Conservation (phyloP, 2,888 invertebrate genomes). For the Ichneumoninae sp. region DNA sequence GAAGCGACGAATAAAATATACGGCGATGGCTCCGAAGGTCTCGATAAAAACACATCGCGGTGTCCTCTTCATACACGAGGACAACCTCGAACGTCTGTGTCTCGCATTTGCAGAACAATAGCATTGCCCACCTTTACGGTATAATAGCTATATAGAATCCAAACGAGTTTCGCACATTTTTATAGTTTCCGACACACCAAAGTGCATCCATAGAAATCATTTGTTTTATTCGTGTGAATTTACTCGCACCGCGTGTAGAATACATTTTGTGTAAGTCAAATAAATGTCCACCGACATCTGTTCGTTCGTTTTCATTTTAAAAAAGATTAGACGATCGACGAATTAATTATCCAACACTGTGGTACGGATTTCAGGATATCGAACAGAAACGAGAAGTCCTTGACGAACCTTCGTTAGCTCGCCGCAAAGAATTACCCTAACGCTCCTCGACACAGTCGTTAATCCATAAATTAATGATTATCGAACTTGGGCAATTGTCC, state of each 20-base stretch:
- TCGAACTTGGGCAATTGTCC: conserved; percentile 2
- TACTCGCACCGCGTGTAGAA: neutral
- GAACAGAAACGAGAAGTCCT: neutral
- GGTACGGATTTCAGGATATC: conserved; percentile 29
- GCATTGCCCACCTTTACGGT: neutral
- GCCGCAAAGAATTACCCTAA: neutral
- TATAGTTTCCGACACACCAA: neutral
- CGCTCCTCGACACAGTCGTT: neutral
- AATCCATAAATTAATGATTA: conserved; percentile 2
- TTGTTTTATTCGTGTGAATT: neutral
- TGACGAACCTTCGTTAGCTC: neutral
- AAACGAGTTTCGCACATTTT: conserved; percentile 2
- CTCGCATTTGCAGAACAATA: conserved; percentile 1
- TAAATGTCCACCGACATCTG: neutral
- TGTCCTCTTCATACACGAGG: conserved; percentile 37
- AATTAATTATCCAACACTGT: conserved; percentile 15
- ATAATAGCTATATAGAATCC: neutral
- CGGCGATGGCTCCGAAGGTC: conserved; percentile 64
- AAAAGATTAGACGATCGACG: neutral
- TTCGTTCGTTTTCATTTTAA: neutral
- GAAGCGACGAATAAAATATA: conserved; percentile 63
- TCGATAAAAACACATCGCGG: conserved; percentile 60
- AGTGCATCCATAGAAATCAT: neutral
- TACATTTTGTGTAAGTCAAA: neutral
- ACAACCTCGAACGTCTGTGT: conserved; percentile 45